Base-by-base conservation (phyloP, 2,888 invertebrate genomes). In the Cynaeus angustus region DNA sequence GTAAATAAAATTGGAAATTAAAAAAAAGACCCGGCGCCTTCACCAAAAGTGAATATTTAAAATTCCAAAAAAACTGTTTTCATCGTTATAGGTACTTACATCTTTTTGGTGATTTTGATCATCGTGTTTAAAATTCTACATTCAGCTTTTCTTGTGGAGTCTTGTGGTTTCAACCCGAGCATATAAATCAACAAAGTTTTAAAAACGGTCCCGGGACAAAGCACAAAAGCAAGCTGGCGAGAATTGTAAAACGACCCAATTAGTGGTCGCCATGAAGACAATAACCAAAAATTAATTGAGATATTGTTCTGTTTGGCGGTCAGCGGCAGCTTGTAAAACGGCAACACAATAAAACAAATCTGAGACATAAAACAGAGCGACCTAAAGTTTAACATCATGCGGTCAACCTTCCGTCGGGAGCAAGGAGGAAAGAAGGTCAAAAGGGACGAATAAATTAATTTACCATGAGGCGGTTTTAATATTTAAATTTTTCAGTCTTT, bases 271-370 rank as follows among this genome's bases (percentile, higher is more conserved):
- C 12, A 43, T 52, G 45, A 50, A 64, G 55, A 56, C 66, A 66
- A 66, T 66, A 56, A 66, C 66, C 55, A 66, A 56, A 66, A 66
- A 66, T 66, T 66, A 66, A 66, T 66, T 66, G 66, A 66, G 66
- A 66, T 66, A 66, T 66, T 66, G 66, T 64, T 28, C 37, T 38
- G 61, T 61, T 45, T 59, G 59, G 59, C 28, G 59, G 59, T 59
- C 45, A 59, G 59, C 59, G 28, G 45, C 59, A 59, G 59, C 56
- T 59, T 59, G 59, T 59, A 33, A 59, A 59, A 13, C 59, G 45
- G 45, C 59, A 59, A 46, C 62, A 62, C 62, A 62, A 62, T 62
- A 50, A 50, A 50, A 62, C 62, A 62, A 62, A 62, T 50, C 62
- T 50, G 62, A 62, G 62, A 62, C 50, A 38, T 50, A 50, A 62